Base-by-base conservation (phyloP, 2,888 invertebrate species). In the Lacanobia oleracea region DNA sequence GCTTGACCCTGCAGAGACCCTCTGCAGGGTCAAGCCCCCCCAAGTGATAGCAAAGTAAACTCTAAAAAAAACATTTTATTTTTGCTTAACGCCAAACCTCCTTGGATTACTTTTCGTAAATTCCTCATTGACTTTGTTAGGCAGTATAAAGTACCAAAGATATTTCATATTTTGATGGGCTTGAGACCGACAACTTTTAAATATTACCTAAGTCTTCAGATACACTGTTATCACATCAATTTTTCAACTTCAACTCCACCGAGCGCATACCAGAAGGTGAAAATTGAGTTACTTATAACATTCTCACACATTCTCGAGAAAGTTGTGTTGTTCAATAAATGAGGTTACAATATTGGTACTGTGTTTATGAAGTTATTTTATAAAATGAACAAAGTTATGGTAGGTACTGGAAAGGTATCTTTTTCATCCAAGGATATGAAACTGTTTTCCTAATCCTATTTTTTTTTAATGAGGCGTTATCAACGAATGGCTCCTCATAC, bases 281-380 rank as follows among this genome's bases (percentile, higher is more conserved):
- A 64, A 78, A 72, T 76, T 78, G 50, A 64, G 37, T 75, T 68
- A 56, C 53, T 40, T 77, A 48, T 27, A 33, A 63, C 10, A 48
- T 56, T 65, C 60, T 48, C 33, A 57, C 43, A 70, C 27, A 48
- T 72, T 62, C 33, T 59, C 40, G 2, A 14, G 62, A 73, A 73
- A 50, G 56, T 73, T 76, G 33, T 57, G 68, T n/a, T 57, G 43
- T 43, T 72, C 23, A 50, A 56, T 72, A 72, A 67, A 76, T 76
- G 43, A 45, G 1, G 33, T 45, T 8, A 51, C 68, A 50, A 27
- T 65, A 54, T 75, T 75, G 12, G 18, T 56, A 16, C 7, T 2
- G 40, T 50, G 12, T 57, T 54, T 23, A 50, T 23, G 0, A 43
- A 56, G 40, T 43, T 56, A 67, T 67, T 56, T 75, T 56, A 23